Percentiles rank a stretch among this genome's conserved stretches.
phyloP scores from a whole-genome alignment of 2,797 vertebrate genomes.

The Limnodromus scolopaceus region DNA sequence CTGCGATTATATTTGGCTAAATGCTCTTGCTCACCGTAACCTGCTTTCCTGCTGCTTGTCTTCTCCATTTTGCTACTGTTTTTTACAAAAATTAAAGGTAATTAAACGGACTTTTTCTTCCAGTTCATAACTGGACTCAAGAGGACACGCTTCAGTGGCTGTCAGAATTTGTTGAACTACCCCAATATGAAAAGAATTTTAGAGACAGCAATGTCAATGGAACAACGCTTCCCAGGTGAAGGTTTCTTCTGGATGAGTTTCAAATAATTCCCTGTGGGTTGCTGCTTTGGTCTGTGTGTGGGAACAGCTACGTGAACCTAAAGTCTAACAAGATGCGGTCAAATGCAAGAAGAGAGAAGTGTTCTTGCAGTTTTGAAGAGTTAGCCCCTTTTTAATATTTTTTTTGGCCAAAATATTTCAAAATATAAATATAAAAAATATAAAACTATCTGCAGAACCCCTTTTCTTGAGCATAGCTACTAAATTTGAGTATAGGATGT shows the following conservation, averaged over 20 bases:
- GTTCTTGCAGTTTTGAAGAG: background rate
- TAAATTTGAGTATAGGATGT: background rate
- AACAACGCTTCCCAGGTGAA: slow-evolving; percentile 89
- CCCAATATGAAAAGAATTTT: slow-evolving; percentile 89
- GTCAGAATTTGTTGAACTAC: slow-evolving; percentile 87
- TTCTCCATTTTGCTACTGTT: background rate
- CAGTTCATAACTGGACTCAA: slow-evolving; percentile 94
- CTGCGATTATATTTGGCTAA: background rate
- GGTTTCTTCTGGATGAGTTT: background rate
- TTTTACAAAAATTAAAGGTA: background rate
- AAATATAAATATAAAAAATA: background rate
- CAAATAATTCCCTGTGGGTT: background rate
- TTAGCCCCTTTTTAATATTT: background rate
- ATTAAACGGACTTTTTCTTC: slow-evolving; percentile 21
- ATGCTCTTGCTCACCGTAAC: background rate
- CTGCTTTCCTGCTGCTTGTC: background rate
- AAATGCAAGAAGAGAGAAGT: background rate
- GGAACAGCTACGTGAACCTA: background rate
- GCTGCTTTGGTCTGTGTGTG: background rate
- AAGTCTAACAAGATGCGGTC: background rate
- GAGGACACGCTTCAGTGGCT: slow-evolving; percentile 91
- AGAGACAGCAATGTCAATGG: slow-evolving; percentile 89
- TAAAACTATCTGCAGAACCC: background rate
- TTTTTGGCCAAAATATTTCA: background rate
- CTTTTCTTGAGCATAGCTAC: background rate